A percentile compares a stretch with the other conserved stretches of the same genome.
These are phyloP conservation scores for Serinus canaria DNA, from an alignment of 2,113 vertebrate species.

Conservation along the genomic window DNA sequence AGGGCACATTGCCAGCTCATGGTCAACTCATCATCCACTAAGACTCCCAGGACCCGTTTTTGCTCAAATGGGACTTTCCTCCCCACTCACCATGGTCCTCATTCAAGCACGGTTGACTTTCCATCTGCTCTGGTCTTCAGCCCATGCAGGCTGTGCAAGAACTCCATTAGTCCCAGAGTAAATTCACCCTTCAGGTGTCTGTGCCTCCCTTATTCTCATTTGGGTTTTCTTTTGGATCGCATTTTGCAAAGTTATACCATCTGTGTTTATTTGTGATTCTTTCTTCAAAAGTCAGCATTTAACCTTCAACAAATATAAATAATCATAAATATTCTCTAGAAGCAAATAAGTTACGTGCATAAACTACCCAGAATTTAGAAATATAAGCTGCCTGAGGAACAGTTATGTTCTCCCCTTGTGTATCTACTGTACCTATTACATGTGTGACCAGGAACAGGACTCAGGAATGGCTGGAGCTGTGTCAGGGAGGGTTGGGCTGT, in stretches of 20 bases:
- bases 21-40: not conserved
- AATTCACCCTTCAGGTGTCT: not conserved
- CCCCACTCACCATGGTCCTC: rapidly evolving
- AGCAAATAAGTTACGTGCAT: not conserved
- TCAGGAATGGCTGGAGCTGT: not conserved
- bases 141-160: not conserved
- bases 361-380: not conserved
- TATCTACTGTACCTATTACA: not conserved
- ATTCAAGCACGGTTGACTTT: rapidly evolving
- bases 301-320: not conserved
- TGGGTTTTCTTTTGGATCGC: not conserved
- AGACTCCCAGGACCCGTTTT: not conserved
- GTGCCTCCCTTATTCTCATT: not conserved
- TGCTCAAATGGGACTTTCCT: not conserved
- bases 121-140: not conserved
- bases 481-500: not conserved
- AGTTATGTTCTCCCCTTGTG: not conserved
- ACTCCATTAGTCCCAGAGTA: rapidly evolving
- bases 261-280: not conserved
- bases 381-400: not conserved
- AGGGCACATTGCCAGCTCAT: not conserved
- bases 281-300: not conserved
- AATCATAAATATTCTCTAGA: not conserved
- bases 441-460: not conserved
- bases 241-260: not conserved